phyloP scores from a whole-genome alignment of 2,797 vertebrate species.

The Clarias fuscus region DNA sequence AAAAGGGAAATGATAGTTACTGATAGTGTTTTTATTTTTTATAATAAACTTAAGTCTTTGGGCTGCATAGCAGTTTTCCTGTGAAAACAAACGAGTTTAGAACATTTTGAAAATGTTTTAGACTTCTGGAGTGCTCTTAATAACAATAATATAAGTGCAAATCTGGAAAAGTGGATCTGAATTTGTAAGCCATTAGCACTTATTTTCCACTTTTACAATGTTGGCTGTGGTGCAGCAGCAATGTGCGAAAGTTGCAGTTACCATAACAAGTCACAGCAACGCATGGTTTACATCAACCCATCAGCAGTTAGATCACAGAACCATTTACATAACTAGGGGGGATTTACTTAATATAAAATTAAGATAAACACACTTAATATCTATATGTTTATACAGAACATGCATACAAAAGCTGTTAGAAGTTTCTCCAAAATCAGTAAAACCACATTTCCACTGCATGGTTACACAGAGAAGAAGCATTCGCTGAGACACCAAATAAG shows the following conservation, averaged over 20 bases:
- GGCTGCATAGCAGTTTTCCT: not conserved
- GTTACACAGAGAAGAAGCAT: slow-evolving; percentile 28
- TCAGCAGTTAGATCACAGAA: slow-evolving; percentile 2
- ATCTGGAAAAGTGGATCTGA: slow-evolving; percentile 15
- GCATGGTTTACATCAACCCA: slow-evolving; percentile 1
- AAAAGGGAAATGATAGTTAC: not conserved
- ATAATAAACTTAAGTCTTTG: not conserved
- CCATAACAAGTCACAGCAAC: slow-evolving; percentile 23
- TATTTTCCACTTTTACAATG: not conserved
- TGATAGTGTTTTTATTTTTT: slow-evolving; percentile 22
- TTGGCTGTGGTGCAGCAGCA: slow-evolving; percentile 5
- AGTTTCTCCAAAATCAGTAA: slow-evolving; percentile 27
- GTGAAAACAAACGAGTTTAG: not conserved
- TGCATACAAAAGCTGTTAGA: slow-evolving; percentile 24
- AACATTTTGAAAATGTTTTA: not conserved
- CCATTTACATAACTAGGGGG: slow-evolving; percentile 16
- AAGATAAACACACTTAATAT: slow-evolving; percentile 24
- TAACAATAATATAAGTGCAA: not conserved
- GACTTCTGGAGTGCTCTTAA: not conserved
- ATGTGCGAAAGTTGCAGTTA: slow-evolving; percentile 30
- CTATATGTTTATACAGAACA: slow-evolving; percentile 49
- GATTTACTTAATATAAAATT: slow-evolving; percentile 36
- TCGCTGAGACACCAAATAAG: slow-evolving; percentile 39
- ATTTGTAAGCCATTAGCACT: not conserved
- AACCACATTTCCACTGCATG: slow-evolving; percentile 17